phyloP scores from a whole-genome alignment of 2,797 vertebrate genomes.

The Sebastes iracundus region DNA sequence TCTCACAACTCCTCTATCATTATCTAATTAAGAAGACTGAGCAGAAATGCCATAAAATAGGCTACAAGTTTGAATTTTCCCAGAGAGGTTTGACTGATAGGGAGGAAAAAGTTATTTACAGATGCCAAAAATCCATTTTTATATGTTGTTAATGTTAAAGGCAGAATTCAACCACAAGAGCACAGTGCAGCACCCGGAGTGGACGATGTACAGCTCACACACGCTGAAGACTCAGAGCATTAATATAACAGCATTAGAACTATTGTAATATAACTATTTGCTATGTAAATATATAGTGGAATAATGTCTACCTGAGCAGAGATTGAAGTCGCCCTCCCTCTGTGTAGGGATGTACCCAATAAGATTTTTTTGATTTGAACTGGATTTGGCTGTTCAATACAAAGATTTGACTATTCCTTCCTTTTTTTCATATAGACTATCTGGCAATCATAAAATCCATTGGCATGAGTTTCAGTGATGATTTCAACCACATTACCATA shows the following conservation, averaged over 20 bases:
- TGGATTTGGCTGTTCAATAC: neutral
- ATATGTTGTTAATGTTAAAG: neutral
- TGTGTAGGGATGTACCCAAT: too few relatives aligned
- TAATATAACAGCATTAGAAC: too few relatives aligned
- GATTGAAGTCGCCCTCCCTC: too few relatives aligned
- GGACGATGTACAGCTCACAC: too few relatives aligned
- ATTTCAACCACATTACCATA: too few relatives aligned
- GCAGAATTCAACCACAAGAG: neutral
- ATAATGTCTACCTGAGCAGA: neutral
- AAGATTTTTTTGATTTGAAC: too few relatives aligned
- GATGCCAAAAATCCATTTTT: neutral
- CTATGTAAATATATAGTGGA: too few relatives aligned
- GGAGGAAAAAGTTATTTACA: neutral
- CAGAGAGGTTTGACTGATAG: neutral
- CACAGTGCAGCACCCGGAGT: too few relatives aligned
- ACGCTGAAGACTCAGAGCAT: too few relatives aligned
- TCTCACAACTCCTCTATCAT: constrained; percentile 26
- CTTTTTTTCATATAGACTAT: neutral
- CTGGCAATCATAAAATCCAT: too few relatives aligned
- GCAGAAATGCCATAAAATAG: constrained; percentile 7
- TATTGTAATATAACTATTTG: too few relatives aligned
- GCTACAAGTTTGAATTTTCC: neutral
- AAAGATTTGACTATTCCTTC: neutral
- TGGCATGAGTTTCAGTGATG: too few relatives aligned
- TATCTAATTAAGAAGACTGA: constrained; percentile 22